Conservation (phyloP, 2,888 invertebrate genomes). For the Melinaea marsaeus region DNA sequence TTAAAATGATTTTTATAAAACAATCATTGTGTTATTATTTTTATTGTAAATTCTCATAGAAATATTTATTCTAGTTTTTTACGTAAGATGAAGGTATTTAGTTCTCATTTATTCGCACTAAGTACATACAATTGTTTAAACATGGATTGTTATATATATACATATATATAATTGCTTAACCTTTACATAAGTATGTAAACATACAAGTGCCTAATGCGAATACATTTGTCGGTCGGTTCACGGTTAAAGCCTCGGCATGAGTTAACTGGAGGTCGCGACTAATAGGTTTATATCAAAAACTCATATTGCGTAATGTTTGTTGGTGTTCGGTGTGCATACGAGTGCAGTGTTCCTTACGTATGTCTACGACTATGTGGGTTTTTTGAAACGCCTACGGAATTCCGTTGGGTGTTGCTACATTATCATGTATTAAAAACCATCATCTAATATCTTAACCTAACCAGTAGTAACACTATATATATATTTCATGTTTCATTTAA, state of each 20-base stretch:
- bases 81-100: slow-evolving; percentile 58
- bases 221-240: slow-evolving; percentile 29
- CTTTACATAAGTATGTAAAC: not conserved
- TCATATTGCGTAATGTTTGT: slow-evolving; percentile 57
- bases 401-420: no score
- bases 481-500: slow-evolving; percentile 30
- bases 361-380: no score
- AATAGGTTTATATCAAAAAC: slow-evolving; percentile 47
- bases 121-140: slow-evolving; percentile 7
- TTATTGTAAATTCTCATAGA: no score
- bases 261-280: slow-evolving; percentile 55
- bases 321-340: slow-evolving; percentile 72
- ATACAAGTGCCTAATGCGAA: slow-evolving; percentile 29
- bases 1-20: no score
- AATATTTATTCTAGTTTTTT: not conserved
- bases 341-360: not conserved
- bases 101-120: slow-evolving; percentile 38
- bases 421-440: slow-evolving; percentile 24
- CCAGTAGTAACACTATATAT: slow-evolving; percentile 53
- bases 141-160: no score
- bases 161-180: no score
- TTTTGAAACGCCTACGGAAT: no score
- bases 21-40: no score
- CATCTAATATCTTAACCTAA: slow-evolving; percentile 41
- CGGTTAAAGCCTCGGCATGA: slow-evolving; percentile 55